Evolutionary conservation across 2,888 invertebrate genomes (phyloP), one percentile per base, ranked within the genome.

Genomic region (Ennomos fuscantarius): DNA sequence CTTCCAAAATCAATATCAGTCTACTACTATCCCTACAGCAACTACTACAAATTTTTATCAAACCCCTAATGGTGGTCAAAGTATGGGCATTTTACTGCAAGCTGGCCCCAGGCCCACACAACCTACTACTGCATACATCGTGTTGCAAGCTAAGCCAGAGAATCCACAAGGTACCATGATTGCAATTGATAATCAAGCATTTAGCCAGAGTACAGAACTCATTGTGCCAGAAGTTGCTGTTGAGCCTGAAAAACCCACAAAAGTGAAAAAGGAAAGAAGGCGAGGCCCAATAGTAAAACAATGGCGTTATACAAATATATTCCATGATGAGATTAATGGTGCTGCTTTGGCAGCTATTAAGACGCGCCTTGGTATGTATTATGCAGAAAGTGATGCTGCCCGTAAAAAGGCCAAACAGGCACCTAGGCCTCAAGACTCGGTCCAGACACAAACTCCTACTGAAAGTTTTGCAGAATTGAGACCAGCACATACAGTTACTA

Each of bases 251-350:
- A 85, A 85, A 34, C 73, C 79, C 46, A 84, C 82, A 37, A 88
- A 84, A 76, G 60, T 82, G n/a, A 91, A 89, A 61, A 92, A 87
- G 64, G 87, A 91, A 61, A 84, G 86, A 66, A 87, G 82, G 69
- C 82, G 82, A 60, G 90, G 93, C 5, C 92, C 93, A 45, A 68
- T 89, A 41, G 92, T 93, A 0, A 93, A 93, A 68, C 93, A 93
- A 61, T 93, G 93, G 93, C 82, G 93, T 61, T 93, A 93, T 65
- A 92, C 92, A 12, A 93, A 93, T 69, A 90, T 93, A 68, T 93
- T 93, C 65, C 93, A 93, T 78, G 93, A 93, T 73, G 92, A 93
- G 72, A 93, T 93, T 3, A 93, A 93, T 78, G 93, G 93, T 37
- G 90, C 92, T 37, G 92, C 92, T 35, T 73, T 93, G 37, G 87